Conservation (phyloP, 2,888 invertebrate species). For the Acleris literana region DNA sequence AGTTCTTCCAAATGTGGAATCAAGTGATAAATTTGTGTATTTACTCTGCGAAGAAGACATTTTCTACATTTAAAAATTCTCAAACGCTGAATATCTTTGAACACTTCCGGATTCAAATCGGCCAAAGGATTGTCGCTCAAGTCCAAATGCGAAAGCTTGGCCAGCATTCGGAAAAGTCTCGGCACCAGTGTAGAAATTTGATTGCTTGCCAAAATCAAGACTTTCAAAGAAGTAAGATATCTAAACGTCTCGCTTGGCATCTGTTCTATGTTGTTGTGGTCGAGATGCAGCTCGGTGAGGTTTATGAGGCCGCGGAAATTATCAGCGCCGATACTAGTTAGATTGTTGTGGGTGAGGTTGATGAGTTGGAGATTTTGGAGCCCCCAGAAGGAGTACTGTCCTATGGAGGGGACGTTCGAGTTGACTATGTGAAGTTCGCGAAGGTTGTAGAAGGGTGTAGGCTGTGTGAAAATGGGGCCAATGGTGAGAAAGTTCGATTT, state of each 20-base stretch:
- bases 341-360: slow-evolving; percentile 89
- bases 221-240: slow-evolving; percentile 87
- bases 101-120: slow-evolving; percentile 90
- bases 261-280: slow-evolving; percentile 88
- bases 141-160: slow-evolving; percentile 88
- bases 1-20: slow-evolving; percentile 88
- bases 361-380: slow-evolving; percentile 84
- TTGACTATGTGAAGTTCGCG: slow-evolving; percentile 88
- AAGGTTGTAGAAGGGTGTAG: slow-evolving; percentile 78
- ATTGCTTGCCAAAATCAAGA: slow-evolving; percentile 87
- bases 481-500: slow-evolving; percentile 86
- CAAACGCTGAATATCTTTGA: slow-evolving; percentile 89
- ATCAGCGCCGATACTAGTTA: slow-evolving; percentile 86
- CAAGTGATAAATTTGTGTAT: slow-evolving; percentile 91
- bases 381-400: slow-evolving; percentile 92
- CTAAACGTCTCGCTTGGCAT: slow-evolving; percentile 90
- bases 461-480: slow-evolving; percentile 86
- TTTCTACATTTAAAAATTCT: slow-evolving; percentile 88
- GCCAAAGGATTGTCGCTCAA: slow-evolving; percentile 89
- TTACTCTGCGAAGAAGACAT: slow-evolving; percentile 88
- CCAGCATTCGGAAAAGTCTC: slow-evolving; percentile 88
- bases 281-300: slow-evolving; percentile 87
- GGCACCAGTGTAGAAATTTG: slow-evolving; percentile 87
- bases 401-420: slow-evolving; percentile 90
- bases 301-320: slow-evolving; percentile 91